Percentiles rank a stretch among this genome's conserved stretches.
These are phyloP conservation scores for Rhizoglyphus robini DNA, from an alignment of 1,140 invertebrate genomes.

Conservation along the genomic window DNA sequence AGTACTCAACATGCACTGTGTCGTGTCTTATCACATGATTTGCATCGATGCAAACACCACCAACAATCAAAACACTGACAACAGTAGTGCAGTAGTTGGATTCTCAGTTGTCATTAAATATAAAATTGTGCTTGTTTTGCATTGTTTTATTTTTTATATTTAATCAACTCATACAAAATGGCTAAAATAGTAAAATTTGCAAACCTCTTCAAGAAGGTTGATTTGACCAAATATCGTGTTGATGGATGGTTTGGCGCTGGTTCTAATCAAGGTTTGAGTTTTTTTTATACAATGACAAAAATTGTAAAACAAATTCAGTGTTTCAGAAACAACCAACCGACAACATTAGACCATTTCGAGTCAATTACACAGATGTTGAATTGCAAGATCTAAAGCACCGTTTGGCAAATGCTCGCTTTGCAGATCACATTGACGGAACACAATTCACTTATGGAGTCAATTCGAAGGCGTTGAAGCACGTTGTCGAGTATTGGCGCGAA, in stretches of 20 bases:
- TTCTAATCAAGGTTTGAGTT: not conserved
- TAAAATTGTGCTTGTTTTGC: too few relatives aligned
- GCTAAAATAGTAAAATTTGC: too few relatives aligned
- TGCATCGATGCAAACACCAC: too few relatives aligned
- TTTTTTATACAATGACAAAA: not conserved
- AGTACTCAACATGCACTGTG: too few relatives aligned
- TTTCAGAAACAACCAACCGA: conserved; percentile 9
- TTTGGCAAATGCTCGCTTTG: conserved; percentile 15
- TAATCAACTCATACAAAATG: too few relatives aligned
- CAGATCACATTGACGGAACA: conserved; percentile 43
- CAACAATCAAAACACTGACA: too few relatives aligned
- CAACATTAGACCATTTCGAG: conserved; percentile 20
- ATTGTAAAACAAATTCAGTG: not conserved
- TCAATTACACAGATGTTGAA: conserved; percentile 19
- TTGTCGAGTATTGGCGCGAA: conserved; percentile 56
- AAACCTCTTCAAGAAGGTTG: not conserved
- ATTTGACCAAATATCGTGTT: not conserved
- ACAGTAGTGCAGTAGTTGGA: too few relatives aligned
- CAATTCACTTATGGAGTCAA: conserved; percentile 66
- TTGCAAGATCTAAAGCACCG: conserved; percentile 23
- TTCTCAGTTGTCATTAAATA: too few relatives aligned
- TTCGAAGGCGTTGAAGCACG: conserved; percentile 47
- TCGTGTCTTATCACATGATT: too few relatives aligned
- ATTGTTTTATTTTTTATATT: too few relatives aligned
- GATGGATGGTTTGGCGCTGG: not conserved